These are phyloP conservation scores for Bubo scandiacus DNA, from an alignment of 2,113 vertebrate genomes.

Conservation along the genomic window DNA sequence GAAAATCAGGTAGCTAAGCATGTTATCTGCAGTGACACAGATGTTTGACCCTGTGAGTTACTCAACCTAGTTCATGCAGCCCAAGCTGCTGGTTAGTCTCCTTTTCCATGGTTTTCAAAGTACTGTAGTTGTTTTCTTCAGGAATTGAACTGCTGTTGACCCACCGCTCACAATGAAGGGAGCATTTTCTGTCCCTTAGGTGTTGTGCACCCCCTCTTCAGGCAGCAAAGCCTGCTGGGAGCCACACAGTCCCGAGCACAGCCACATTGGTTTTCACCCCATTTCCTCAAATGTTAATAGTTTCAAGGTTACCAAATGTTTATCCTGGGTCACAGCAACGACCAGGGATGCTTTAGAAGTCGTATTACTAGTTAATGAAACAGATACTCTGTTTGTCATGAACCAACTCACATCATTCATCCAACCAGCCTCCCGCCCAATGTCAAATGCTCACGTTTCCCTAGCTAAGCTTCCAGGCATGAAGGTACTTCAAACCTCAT, in stretches of 20 bases:
- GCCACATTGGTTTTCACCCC: neutral
- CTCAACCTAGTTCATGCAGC: neutral
- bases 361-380: neutral
- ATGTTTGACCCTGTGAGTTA: neutral
- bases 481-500: neutral
- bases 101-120: neutral
- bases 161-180: rapidly evolving
- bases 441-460: neutral
- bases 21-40: neutral
- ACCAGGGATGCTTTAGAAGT: neutral
- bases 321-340: neutral
- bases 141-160: neutral
- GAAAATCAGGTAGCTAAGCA: neutral
- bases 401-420: rapidly evolving
- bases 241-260: neutral
- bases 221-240: neutral
- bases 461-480: neutral
- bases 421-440: neutral
- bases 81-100: neutral
- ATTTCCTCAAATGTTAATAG: neutral
- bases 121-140: neutral
- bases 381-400: neutral
- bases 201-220: neutral
- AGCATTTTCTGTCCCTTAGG: neutral
- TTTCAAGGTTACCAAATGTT: neutral